These are phyloP conservation scores for Stramonita haemastoma DNA, from an alignment of 2,888 invertebrate species.

Conservation along the genomic window DNA sequence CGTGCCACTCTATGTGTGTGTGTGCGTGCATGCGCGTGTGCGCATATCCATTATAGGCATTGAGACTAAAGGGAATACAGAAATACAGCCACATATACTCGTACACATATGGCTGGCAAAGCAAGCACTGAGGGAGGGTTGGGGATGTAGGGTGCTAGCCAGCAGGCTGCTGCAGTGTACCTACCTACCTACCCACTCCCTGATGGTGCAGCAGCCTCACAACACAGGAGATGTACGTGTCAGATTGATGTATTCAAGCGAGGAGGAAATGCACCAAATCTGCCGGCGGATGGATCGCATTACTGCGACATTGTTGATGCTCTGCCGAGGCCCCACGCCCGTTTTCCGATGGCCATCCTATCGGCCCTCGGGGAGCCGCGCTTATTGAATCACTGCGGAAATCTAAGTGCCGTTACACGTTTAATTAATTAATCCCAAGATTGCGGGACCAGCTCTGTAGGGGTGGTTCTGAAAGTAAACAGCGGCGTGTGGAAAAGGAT, in stretches of 20 bases:
- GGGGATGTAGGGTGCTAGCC: too few relatives aligned
- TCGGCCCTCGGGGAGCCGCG: neutral
- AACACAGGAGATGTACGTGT: neutral
- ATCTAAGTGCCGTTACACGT: slow-evolving; percentile 17
- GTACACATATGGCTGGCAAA: too few relatives aligned
- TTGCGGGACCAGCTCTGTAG: neutral
- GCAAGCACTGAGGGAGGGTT: too few relatives aligned
- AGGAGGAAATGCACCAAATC: neutral
- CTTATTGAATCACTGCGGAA: neutral
- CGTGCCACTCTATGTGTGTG: neutral
- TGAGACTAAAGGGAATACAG: neutral
- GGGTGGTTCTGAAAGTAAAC: neutral
- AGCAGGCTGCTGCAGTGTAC: too few relatives aligned
- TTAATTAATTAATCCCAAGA: slow-evolving; percentile 33
- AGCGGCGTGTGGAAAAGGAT: neutral
- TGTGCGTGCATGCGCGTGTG: neutral
- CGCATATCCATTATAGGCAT: neutral
- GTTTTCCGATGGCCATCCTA: neutral
- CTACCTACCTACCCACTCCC: too few relatives aligned
- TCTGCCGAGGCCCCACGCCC: neutral
- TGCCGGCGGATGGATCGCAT: slow-evolving; percentile 7
- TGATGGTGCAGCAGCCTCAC: neutral
- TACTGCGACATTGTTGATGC: neutral
- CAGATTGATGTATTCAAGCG: neutral
- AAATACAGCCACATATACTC: neutral